Evolutionary conservation across 2,113 vertebrate genomes (phyloP).

Genomic region (Uria aalge): DNA sequence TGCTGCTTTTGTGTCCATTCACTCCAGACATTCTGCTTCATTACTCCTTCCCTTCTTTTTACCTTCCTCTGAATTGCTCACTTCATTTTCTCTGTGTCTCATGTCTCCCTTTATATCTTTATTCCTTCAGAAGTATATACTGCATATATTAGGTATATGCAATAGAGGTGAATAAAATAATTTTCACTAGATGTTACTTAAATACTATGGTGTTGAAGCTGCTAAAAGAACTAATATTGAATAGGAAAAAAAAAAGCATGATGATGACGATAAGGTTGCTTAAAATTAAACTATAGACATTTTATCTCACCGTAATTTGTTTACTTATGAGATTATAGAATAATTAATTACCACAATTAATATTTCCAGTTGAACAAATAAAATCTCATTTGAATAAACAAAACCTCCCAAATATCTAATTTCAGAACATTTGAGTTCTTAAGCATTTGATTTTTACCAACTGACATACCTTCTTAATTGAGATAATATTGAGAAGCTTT

Average conservation of each 20-base stretch:
- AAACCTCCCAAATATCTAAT: rapidly evolving
- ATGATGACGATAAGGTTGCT: background rate
- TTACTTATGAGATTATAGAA: background rate
- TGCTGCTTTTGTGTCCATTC: background rate
- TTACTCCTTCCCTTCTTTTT: background rate
- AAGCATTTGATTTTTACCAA: background rate
- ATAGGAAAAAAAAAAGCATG: background rate
- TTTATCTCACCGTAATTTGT: background rate
- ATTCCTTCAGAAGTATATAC: background rate
- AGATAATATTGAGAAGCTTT: background rate
- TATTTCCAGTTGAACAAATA: background rate
- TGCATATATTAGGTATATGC: background rate
- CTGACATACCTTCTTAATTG: background rate
- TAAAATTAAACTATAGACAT: background rate
- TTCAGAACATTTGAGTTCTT: background rate
- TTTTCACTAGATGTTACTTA: background rate
- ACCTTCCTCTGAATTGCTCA: background rate
- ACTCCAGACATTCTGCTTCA: background rate
- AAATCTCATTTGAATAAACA: background rate
- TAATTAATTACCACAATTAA: background rate
- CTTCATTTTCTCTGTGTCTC: background rate
- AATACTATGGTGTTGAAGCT: background rate
- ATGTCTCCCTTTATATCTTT: background rate
- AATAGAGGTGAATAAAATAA: background rate
- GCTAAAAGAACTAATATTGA: background rate